Evolutionary conservation across 2,113 vertebrate species (phyloP).

Genomic region (Pelecanus crispus): DNA sequence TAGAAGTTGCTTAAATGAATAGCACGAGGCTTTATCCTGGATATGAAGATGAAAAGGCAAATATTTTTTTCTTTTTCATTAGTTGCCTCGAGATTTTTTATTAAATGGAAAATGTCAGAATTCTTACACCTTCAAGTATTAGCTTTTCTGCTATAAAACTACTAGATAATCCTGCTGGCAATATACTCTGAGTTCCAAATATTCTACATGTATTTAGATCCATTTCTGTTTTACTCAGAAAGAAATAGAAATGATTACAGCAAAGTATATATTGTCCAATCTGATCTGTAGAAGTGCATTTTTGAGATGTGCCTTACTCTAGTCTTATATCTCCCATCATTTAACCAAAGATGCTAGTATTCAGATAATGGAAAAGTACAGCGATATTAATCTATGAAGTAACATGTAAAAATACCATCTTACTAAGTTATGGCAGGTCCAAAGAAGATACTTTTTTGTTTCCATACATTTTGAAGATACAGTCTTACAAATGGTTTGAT

Average conservation of each 20-base stretch:
- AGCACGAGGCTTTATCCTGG: neutral
- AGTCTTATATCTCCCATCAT: neutral
- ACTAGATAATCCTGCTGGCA: neutral
- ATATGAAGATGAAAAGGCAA: neutral
- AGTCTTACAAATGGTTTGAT: neutral
- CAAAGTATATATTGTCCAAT: neutral
- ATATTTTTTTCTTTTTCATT: neutral
- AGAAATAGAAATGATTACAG: neutral
- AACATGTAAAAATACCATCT: neutral
- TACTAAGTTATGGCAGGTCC: neutral
- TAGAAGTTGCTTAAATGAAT: neutral
- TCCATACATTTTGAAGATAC: neutral
- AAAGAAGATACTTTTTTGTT: neutral
- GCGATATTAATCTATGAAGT: accelerated
- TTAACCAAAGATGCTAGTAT: neutral
- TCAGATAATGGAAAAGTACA: neutral
- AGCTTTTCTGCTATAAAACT: neutral
- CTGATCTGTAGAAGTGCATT: neutral
- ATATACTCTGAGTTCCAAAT: neutral
- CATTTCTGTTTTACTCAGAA: neutral
- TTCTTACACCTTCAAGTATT: neutral
- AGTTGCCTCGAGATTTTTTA: neutral
- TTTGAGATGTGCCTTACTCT: neutral
- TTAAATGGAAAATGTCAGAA: neutral
- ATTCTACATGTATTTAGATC: neutral